Conservation (phyloP, 1,140 invertebrate species). For the Cydia amplana region DNA sequence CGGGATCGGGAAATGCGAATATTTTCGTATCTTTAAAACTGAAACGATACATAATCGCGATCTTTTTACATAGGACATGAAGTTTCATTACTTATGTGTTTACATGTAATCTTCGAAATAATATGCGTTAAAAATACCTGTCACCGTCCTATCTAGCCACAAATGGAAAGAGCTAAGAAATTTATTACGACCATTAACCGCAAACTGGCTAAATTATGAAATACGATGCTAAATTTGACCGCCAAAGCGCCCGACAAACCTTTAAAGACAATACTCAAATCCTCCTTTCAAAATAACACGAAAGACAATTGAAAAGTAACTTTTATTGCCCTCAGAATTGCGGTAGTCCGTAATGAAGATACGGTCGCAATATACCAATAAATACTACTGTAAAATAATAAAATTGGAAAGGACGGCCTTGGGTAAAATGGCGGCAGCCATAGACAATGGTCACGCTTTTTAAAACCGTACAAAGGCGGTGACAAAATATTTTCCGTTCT, state of each 20-base stretch:
- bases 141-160: conserved; percentile 1
- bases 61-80: too few relatives aligned
- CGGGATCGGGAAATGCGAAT: conserved; percentile 9
- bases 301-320: conserved; percentile 30
- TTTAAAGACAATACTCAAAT: neutral
- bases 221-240: neutral
- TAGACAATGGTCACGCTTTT: conserved; percentile 22
- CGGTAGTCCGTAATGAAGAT: conserved; percentile 47
- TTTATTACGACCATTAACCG: conserved; percentile 26
- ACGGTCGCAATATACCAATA: conserved; percentile 50
- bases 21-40: neutral
- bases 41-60: too few relatives aligned
- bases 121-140: neutral
- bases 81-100: too few relatives aligned
- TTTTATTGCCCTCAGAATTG: conserved; percentile 37
- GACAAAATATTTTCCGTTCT: conserved; percentile 38
- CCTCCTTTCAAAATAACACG: conserved; percentile 17
- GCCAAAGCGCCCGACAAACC: conserved; percentile 32
- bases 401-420: conserved; percentile 34
- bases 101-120: neutral
- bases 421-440: conserved; percentile 18
- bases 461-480: conserved; percentile 15
- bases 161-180: conserved; percentile 8
- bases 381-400: conserved; percentile 50
- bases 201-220: conserved; percentile 29